Base-by-base conservation (phyloP, 2,113 vertebrate species). In the Antennarius striatus region DNA sequence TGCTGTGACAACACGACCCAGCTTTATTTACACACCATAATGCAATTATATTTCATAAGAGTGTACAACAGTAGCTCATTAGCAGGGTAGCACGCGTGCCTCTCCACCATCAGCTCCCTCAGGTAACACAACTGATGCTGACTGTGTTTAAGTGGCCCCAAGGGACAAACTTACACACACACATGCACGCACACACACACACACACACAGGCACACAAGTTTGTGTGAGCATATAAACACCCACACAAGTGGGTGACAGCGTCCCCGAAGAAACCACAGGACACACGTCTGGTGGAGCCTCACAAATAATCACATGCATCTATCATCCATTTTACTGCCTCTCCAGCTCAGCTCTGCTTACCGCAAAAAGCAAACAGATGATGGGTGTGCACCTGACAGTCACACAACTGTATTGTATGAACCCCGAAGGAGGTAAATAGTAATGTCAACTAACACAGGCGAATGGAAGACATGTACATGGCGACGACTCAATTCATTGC, bases 11-110 rank as follows among this genome's bases (percentile, higher is more conserved):
- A 95, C 95, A 98, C 92, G 93, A 93, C 93, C 92, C 92, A 93
- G 89, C 92, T 96, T 95, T 96, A 96, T 95, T 97, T 94, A 95
- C 94, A 94, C 92, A 96, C 92, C 91, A 88, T 92, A 93, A 95
- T 95, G 94, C 94, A 96, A 96, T 97, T 96, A 96, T 94, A 95
- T 92, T 93, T 94, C 86, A 95, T 95, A 94, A 96, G 94, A 96
- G 96, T 95, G 94, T 95, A 97, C 94, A 96, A 95, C 93, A 96
- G 96, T 95, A 98, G 95, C 95, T 98, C 95, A 96, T 96, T 95
- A 96, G 90, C 91, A 84, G 86, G 82, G 85, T 77, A 80, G 93
- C 67, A 65, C 86, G 83, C 78, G 90, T 88, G 90, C 90, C 88
- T 66, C 83, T 84, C 82, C 50, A 39, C 83, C 75, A 80, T 76